A percentile compares a stretch with the other conserved stretches of the same genome.
These are phyloP conservation scores for Myotis pilosus DNA, from an alignment of 2,797 vertebrate species.

Conservation along the genomic window DNA sequence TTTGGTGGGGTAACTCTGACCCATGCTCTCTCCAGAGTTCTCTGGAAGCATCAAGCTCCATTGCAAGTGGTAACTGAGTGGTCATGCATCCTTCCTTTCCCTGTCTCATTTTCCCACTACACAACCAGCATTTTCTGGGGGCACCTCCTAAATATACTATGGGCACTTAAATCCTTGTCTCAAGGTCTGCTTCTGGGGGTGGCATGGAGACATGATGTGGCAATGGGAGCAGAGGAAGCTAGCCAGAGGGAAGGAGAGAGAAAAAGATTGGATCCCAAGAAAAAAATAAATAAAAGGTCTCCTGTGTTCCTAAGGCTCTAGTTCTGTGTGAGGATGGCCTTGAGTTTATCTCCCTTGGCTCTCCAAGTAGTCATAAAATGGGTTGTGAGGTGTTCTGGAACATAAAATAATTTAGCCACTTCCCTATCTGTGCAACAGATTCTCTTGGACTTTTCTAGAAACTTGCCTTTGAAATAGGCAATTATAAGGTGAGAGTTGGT, in stretches of 20 bases:
- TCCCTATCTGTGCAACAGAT: neutral
- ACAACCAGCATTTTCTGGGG: neutral
- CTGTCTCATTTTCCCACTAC: neutral
- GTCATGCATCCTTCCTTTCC: neutral
- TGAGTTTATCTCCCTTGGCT: neutral
- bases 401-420: neutral
- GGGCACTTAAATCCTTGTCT: neutral
- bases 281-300: neutral
- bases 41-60: neutral
- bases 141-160: neutral
- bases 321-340: neutral
- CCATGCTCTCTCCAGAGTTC: neutral
- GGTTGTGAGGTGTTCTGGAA: neutral
- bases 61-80: neutral
- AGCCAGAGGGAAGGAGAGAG: neutral
- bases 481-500: neutral
- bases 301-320: neutral
- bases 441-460: conserved; percentile 30
- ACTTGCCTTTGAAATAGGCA: conserved; percentile 10
- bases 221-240: neutral
- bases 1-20: neutral
- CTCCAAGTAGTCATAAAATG: neutral
- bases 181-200: neutral
- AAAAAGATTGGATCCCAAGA: neutral
- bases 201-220: neutral